Evolutionary conservation across 2,797 vertebrate genomes (phyloP).

Genomic region (Siniperca obscura): DNA sequence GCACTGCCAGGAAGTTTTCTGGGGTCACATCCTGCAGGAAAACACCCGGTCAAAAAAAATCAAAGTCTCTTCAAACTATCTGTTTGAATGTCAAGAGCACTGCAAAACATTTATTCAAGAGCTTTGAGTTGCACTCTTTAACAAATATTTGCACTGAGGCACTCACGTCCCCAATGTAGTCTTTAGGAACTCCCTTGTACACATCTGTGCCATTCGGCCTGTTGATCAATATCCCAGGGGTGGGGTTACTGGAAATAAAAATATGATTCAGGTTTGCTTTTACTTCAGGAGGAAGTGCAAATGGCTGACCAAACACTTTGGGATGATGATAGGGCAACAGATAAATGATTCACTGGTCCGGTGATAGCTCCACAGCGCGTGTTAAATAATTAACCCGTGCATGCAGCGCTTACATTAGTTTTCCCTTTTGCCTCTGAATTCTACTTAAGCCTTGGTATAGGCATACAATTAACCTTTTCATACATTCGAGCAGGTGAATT

Average conservation of each 20-base stretch:
- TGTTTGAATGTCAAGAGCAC: neutral
- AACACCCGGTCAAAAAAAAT: neutral
- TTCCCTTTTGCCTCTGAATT: neutral
- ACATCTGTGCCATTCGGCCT: slow-evolving; percentile 94
- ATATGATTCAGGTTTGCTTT: neutral
- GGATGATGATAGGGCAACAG: neutral
- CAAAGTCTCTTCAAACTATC: neutral
- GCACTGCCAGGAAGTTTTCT: slow-evolving; percentile 92
- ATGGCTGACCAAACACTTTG: slow-evolving; percentile 28
- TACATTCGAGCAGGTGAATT: neutral
- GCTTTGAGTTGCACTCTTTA: neutral
- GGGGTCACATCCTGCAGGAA: slow-evolving; percentile 90
- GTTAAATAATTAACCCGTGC: too few relatives aligned
- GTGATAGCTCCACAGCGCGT: slow-evolving; percentile 1
- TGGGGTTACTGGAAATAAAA: slow-evolving; percentile 89
- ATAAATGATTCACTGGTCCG: slow-evolving; percentile 37
- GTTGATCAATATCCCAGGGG: slow-evolving; percentile 93
- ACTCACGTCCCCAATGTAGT: slow-evolving; percentile 91
- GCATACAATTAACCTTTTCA: neutral
- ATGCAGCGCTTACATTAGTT: neutral
- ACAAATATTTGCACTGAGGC: neutral
- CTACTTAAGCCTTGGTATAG: neutral
- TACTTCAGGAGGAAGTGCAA: slow-evolving; percentile 48
- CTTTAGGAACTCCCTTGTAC: slow-evolving; percentile 92
- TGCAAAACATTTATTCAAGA: neutral